phyloP scores from a whole-genome alignment of 37 sponge, comb jelly and placozoan species.

The Eunapius fragilis region DNA sequence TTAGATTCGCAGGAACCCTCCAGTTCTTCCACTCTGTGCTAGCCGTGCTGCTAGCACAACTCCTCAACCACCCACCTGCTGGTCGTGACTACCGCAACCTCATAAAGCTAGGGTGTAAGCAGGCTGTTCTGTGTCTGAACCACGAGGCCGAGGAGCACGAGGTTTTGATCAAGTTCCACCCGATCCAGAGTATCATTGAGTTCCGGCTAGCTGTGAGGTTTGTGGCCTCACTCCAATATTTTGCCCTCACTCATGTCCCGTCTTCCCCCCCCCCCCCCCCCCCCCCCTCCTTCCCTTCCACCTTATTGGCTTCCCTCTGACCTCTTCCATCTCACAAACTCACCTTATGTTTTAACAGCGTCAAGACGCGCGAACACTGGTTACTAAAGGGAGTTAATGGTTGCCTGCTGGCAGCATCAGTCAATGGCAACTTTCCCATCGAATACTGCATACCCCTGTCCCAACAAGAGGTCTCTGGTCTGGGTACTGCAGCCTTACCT shows the following conservation, averaged over 20 bases:
- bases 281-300: background rate
- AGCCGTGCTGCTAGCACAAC: conserved; percentile 21
- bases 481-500: background rate
- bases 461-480: background rate
- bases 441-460: conserved; percentile 27
- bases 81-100: conserved; percentile 1
- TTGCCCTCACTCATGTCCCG: background rate
- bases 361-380: background rate
- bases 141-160: background rate
- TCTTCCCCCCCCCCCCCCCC: background rate
- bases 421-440: conserved; percentile 24
- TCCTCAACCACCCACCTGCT: background rate
- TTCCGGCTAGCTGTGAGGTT: conserved; percentile 12
- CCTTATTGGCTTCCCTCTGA: too few relatives aligned
- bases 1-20: conserved; percentile 33
- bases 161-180: conserved; percentile 36
- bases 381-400: background rate
- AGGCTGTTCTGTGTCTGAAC: conserved; percentile 54
- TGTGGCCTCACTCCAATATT: background rate
- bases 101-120: conserved; percentile 37
- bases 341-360: background rate
- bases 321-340: background rate
- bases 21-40: conserved; percentile 60
- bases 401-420: background rate
- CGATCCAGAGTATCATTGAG: conserved; percentile 62